These are phyloP conservation scores for Daktulosphaira vitifoliae DNA, from an alignment of 1,140 invertebrate species.

Conservation along the genomic window DNA sequence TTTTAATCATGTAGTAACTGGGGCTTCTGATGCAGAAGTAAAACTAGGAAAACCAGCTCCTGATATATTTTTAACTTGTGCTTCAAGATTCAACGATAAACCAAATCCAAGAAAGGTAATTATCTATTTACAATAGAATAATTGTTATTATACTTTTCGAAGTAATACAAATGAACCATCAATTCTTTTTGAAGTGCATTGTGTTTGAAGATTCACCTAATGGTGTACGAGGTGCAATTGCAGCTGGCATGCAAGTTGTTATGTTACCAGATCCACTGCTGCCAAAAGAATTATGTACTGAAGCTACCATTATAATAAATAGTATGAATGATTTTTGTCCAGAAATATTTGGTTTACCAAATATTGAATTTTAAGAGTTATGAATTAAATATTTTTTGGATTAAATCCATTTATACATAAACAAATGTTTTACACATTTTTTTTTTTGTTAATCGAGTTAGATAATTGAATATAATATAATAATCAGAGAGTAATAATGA, in stretches of 20 bases:
- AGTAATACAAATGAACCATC: not conserved
- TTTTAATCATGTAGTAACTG: constrained; percentile 79
- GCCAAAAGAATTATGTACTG: constrained; percentile 50
- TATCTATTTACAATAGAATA: constrained; percentile 25
- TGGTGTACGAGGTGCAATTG: constrained; percentile 69
- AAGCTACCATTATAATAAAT: constrained; percentile 62
- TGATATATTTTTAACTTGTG: constrained; percentile 83
- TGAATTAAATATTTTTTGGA: too few species aligned
- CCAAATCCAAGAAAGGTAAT: constrained; percentile 57
- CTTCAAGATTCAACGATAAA: constrained; percentile 65
- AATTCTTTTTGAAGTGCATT: constrained; percentile 56
- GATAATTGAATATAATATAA: too few species aligned
- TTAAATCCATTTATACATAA: too few species aligned
- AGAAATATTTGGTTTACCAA: constrained; percentile 74
- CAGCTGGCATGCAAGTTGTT: constrained; percentile 79
- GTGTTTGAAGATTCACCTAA: constrained; percentile 91
- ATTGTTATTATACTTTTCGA: not conserved
- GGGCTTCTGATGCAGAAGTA: constrained; percentile 78
- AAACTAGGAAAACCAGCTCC: constrained; percentile 85
- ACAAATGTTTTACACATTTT: too few species aligned
- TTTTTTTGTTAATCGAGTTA: too few species aligned
- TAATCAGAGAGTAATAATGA: too few species aligned
- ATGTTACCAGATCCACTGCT: constrained; percentile 73
- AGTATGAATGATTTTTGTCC: constrained; percentile 74
- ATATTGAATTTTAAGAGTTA: too few species aligned